Evolutionary conservation across 2,113 vertebrate genomes (phyloP), one percentile per base, ranked within the genome.

Genomic region (Lophotis ruficrista): DNA sequence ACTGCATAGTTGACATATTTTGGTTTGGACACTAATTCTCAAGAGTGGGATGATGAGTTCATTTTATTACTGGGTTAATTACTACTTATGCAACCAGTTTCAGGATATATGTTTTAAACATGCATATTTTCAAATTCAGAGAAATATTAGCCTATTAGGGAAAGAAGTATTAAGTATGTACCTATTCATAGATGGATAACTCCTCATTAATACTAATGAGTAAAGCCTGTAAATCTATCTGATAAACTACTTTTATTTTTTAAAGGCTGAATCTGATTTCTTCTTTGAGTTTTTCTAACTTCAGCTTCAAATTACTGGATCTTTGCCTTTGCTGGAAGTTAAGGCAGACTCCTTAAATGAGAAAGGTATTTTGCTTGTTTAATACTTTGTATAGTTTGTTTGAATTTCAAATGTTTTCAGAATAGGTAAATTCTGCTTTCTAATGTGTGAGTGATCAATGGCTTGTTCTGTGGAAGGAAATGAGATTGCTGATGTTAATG

Each of bases 1-100:
- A 69, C 53, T 83, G 50, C 78, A 86, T 93, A 86, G n/a, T 25
- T 41, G 4, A 66, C 65, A 87, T 94, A 93, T 71, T 94, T 97
- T 84, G 69, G 65, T 94, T 95, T 92, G 65, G 47, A 75, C 31
- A 48, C 24, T 89, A 35, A 43, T 89, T 94, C 68, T 86, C 23
- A 77, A 51, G 72, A 84, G 19, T 64, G 12, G 22, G 53, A 92
- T 91, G 48, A 81, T 57, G 31, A 92, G 53, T 94, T 81, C 21
- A 72, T 78, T 82, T 84, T 91, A 50, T 94, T 89, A 61, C 38
- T 73, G 27, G 5, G 24, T 90, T 88, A 87, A 94, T 94, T 89
- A 43, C 10, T 65, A 73, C 57, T 92, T 89, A 71, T 35, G n/a
- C 28, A 81, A 78, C 12, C 1, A 21, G 21, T 37, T 95, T 89